Evolutionary conservation across 2,113 vertebrate species (phyloP), one percentile per base, ranked within the genome.

Genomic region (Phalacrocorax brasilianus): DNA sequence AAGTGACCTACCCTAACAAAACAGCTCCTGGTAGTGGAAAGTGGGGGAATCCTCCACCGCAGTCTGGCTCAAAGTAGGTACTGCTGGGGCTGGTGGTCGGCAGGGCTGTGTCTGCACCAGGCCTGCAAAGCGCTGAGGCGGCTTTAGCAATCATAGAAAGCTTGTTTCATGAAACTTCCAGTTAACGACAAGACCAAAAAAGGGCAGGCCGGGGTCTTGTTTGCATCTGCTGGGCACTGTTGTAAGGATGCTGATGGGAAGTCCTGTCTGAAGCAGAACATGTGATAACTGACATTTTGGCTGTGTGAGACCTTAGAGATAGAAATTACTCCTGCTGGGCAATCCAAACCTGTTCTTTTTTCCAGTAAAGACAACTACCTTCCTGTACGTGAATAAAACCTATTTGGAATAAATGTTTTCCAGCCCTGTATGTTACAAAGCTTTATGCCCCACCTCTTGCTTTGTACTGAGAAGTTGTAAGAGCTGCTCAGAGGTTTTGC

Each of bases 31-130:
- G 11, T 50, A 13, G 11, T 14, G 27, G 40, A n/a, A 82, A 68
- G 9, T 4, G 11, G 13, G 12, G 18, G 7, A 45, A 3, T 24
- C 33, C 8, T 56, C 24, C 14, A 7, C 20, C 23, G n/a, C 1
- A 5, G 7, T 23, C 11, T 73, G n/a, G 14, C 35, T 74, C 56
- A 9, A 10, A 91, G 80, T 38, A 26, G 56, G n/a, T 74, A 4
- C 52, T 16, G 27, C 35, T 35, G 26, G 55, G 42, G 23, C 15
- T 77, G 12, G 23, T 83, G 75, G 49, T 72, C n/a, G 26, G 30
- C 0, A 0, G 44, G 32, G 35, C 53, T 1, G 0, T 3, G 5
- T n/a, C 71, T 14, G 28, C 26, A 30, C 32, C 42, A 68, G 55
- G 62, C 5, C 55, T 67, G 27, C 1, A 6, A 33, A 65, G 63